Evolutionary conservation across 2,113 vertebrate genomes (phyloP).

Genomic region (Manacus vitellinus): DNA sequence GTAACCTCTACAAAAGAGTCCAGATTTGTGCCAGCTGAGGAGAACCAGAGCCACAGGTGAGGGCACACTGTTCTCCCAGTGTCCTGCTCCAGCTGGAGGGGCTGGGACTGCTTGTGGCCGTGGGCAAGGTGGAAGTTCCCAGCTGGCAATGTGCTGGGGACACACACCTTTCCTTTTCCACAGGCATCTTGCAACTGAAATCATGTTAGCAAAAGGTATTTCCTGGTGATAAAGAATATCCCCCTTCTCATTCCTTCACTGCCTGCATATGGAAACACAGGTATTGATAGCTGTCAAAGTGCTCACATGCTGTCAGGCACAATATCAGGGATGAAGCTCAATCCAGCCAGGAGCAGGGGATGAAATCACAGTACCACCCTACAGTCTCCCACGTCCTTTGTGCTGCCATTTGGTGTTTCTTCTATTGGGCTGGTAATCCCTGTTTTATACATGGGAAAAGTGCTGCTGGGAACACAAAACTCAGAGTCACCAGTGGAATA

Average conservation of each 20-base stretch:
- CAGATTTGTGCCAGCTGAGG: neutral
- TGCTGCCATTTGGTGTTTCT: neutral
- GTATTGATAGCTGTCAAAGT: neutral
- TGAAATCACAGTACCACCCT: neutral
- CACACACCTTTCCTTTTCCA: neutral
- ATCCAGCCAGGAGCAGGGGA: neutral
- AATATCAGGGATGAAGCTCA: neutral
- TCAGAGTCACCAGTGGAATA: rapidly evolving
- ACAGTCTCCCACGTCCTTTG: rapidly evolving
- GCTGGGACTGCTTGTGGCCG: neutral
- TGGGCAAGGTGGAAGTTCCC: neutral
- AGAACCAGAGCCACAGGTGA: neutral
- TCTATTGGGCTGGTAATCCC: neutral
- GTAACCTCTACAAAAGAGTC: neutral
- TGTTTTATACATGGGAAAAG: neutral
- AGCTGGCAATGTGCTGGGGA: neutral
- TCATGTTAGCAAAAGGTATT: neutral
- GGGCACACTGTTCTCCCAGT: neutral
- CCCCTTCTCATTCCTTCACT: neutral
- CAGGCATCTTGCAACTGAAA: neutral
- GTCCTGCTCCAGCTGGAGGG: neutral
- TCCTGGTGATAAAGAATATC: neutral
- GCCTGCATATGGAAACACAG: neutral
- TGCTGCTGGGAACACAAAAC: neutral
- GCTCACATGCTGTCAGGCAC: rapidly evolving